Evolutionary conservation across 2,888 invertebrate genomes (phyloP), one percentile per base, ranked within the genome.

Genomic region (Theristus sp.): DNA sequence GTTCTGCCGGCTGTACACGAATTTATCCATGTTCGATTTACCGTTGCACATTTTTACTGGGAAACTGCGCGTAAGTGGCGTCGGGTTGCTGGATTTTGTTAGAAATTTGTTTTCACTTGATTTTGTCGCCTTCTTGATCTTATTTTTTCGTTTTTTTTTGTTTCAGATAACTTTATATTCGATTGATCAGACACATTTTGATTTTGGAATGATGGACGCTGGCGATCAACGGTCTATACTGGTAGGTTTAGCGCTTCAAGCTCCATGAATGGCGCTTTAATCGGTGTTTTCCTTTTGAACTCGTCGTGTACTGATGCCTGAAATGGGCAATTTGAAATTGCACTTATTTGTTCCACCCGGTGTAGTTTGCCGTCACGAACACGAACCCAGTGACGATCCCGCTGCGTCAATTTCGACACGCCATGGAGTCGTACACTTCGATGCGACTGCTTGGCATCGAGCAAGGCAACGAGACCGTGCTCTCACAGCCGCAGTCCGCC

Each of bases 1-100:
- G 13, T 55, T 55, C 55, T 77, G 79, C 66, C 77, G 81, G 53
- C 76, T 87, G 58, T 80, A 82, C 71, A 85, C 86, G 26, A 87
- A 87, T 75, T 80, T 85, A 62, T 85, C 86, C 30, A 79, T 81
- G 49, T 81, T 85, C 66, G 77, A 80, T 66, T 80, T 86, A 64
- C 85, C 85, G 38, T 75, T 87, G 63, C 74, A 83, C 58, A 82
- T 84, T 70, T 86, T 85, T 72, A 82, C 84, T 72, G 86, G 86
- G 56, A 82, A 82, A 72, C 75, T 86, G 61, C 81, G 56, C 29
- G 29, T 56, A 38, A 20, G 52, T 24, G 22, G 58, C 27, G 56
- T 29, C 54, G 20, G 46, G 29, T 57, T 62, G 49, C n/a, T 20
- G 6, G 49, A 49, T n/a, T 38, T 38, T 38, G 20, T 38, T 13